A percentile compares a stretch with the other conserved stretches of the same genome.
Evolutionary conservation across 2,797 vertebrate species (phyloP).

Genomic region (Triplophysa yarkandensis): DNA sequence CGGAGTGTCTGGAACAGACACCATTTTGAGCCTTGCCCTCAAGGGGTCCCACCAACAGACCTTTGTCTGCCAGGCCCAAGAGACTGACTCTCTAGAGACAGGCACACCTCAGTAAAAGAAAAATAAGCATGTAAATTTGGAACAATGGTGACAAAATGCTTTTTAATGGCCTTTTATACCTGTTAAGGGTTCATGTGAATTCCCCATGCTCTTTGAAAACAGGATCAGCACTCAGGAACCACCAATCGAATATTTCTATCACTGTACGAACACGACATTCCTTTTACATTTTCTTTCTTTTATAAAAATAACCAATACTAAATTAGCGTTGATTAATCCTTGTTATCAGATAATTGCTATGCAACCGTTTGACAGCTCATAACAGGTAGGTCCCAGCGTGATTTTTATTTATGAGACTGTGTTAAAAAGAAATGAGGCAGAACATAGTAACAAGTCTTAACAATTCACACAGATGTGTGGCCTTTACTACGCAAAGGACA

Average conservation of each 20-base stretch:
- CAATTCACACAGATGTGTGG: conserved; percentile 36
- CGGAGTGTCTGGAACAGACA: conserved; percentile 67
- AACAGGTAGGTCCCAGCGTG: conserved; percentile 50
- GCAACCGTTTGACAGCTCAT: conserved; percentile 56
- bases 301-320: conserved; percentile 51
- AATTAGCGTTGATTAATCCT: conserved; percentile 61
- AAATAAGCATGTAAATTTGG: conserved; percentile 59
- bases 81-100: conserved; percentile 65
- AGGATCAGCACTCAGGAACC: neutral
- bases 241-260: conserved; percentile 32
- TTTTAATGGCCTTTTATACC: conserved; percentile 11
- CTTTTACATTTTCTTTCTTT: conserved; percentile 15
- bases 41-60: conserved; percentile 63
- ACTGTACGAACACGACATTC: conserved; percentile 6
- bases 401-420: conserved; percentile 56
- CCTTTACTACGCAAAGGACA: conserved; percentile 23
- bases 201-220: conserved; percentile 7
- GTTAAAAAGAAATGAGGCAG: conserved; percentile 53
- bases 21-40: conserved; percentile 75
- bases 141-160: conserved; percentile 31
- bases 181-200: conserved; percentile 15
- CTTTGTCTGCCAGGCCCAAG: conserved; percentile 60
- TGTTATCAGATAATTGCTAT: conserved; percentile 57
- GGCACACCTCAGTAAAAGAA: conserved; percentile 39
- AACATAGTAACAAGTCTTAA: conserved; percentile 50